A percentile compares a stretch with the other conserved stretches of the same genome.
Conservation (phyloP, 2,888 invertebrate genomes). For the Tipula helvola region DNA sequence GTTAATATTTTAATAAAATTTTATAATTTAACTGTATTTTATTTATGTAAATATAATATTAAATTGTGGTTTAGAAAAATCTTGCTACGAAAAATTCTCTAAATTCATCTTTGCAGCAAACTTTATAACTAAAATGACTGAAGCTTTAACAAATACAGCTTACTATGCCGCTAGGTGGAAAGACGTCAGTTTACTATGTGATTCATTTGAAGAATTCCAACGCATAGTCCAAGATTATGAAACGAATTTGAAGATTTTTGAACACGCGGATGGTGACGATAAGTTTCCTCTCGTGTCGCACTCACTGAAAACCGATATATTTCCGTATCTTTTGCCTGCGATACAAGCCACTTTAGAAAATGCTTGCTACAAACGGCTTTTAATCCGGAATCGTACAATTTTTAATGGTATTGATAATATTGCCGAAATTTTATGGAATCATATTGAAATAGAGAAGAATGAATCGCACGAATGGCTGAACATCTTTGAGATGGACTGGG, state of each 20-base stretch:
- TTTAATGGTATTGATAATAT: slow-evolving; percentile 12
- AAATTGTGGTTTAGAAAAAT: neutral
- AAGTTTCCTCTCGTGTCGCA: neutral
- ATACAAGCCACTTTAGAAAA: neutral
- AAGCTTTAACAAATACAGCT: neutral
- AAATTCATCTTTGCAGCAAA: neutral
- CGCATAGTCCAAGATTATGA: neutral
- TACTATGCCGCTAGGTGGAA: neutral
- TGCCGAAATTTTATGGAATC: slow-evolving; percentile 11
- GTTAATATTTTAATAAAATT: neutral
- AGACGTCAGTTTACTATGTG: neutral
- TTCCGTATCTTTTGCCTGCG: neutral
- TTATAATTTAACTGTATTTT: neutral
- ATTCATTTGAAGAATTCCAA: neutral
- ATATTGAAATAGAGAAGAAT: neutral
- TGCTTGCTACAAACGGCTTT: neutral
- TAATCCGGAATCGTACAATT: neutral
- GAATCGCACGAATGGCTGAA: neutral
- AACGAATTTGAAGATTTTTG: neutral
- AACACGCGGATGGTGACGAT: neutral
- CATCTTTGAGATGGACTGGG: neutral
- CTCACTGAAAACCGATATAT: neutral
- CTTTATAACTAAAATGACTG: neutral
- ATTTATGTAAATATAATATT: neutral
- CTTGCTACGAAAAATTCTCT: neutral